These are phyloP conservation scores for Talpa occidentalis DNA, from an alignment of 2,113 vertebrate species.

Conservation along the genomic window DNA sequence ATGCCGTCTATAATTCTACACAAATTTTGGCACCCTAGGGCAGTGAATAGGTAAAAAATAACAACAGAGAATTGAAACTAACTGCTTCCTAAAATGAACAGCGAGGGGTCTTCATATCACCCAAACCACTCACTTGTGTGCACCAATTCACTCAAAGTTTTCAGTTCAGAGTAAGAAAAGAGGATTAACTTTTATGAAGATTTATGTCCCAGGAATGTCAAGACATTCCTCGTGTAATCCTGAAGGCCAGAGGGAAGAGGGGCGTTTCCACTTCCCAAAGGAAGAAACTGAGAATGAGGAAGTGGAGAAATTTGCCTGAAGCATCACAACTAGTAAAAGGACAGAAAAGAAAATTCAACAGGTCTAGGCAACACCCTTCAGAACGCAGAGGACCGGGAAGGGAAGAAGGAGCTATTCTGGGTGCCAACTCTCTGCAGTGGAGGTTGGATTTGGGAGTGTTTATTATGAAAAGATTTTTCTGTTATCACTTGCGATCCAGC, in stretches of 20 bases:
- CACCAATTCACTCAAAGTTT: conserved; percentile 20
- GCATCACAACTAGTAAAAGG: neutral
- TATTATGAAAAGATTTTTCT: neutral
- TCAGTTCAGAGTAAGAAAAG: neutral
- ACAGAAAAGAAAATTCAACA: neutral
- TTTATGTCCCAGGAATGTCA: neutral
- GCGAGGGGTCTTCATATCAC: neutral
- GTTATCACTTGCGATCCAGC: neutral
- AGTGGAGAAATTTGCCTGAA: neutral
- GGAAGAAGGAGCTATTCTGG: neutral
- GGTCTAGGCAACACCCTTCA: neutral
- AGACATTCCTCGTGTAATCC: neutral
- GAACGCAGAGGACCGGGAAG: neutral
- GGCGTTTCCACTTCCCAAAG: neutral
- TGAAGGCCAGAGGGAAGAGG: neutral
- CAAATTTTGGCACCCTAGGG: neutral
- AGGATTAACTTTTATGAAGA: neutral
- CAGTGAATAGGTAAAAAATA: conserved; percentile 43
- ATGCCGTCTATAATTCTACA: neutral
- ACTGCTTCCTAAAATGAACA: conserved; percentile 13
- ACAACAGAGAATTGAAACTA: conserved; percentile 11
- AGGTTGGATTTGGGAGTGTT: neutral
- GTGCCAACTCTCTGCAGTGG: neutral
- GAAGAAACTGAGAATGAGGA: neutral
- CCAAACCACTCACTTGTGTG: neutral